Evolutionary conservation across 2,113 vertebrate species (phyloP).

Genomic region (Triplophysa tibetana): DNA sequence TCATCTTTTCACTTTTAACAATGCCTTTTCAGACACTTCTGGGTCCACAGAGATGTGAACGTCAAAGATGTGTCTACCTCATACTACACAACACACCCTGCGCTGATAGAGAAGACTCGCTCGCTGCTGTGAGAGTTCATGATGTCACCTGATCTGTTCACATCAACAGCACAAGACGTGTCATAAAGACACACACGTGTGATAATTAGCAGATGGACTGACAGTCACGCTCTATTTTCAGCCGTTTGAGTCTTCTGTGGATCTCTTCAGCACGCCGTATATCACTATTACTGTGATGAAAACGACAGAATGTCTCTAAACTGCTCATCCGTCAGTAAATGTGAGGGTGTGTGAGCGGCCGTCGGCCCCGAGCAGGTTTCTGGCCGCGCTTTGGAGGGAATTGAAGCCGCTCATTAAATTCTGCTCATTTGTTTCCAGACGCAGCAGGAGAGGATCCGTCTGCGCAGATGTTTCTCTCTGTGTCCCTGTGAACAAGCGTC

Average conservation of each 20-base stretch:
- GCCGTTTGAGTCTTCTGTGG: neutral
- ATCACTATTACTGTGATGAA: neutral
- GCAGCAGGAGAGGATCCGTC: neutral
- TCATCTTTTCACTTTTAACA: slow-evolving; percentile 50
- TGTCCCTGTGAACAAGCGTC: neutral
- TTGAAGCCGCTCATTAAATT: slow-evolving; percentile 38
- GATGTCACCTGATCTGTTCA: slow-evolving; percentile 2
- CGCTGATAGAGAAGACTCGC: neutral
- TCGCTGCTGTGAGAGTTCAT: slow-evolving; percentile 40
- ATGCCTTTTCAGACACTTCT: slow-evolving; percentile 29
- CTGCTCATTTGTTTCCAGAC: neutral
- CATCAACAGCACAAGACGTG: neutral
- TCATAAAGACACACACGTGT: slow-evolving; percentile 35
- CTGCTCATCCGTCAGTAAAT: slow-evolving; percentile 29
- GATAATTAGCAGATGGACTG: slow-evolving; percentile 46
- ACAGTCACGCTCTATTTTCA: slow-evolving; percentile 39
- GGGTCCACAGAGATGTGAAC: slow-evolving; percentile 8
- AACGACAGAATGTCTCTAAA: neutral
- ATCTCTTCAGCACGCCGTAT: neutral
- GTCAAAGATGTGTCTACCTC: slow-evolving; percentile 16
- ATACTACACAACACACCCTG: slow-evolving; percentile 1
- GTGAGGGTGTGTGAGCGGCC: slow-evolving; percentile 1
- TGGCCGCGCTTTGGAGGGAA: slow-evolving; percentile 6
- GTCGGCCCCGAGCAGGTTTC: slow-evolving; percentile 2
- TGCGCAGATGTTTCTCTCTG: neutral